Evolutionary conservation across 2,113 vertebrate genomes (phyloP).

Genomic region (human (Homo sapiens)): GRCh38 chr2:220310001-220310500

Average conservation of each 20-base stretch:
- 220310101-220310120: conserved; percentile 23
- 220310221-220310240: background rate
- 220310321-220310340: conserved; percentile 27
- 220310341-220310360: background rate
- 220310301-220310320: background rate
- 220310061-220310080: conserved; percentile 43
- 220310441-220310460: conserved; percentile 60
- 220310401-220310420: conserved; percentile 56
- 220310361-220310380: conserved; percentile 13
- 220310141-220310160: background rate
- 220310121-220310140: conserved; percentile 46
- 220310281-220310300: background rate
- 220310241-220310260: conserved; percentile 23
- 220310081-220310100: conserved; percentile 33
- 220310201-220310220: background rate
- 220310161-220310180: conserved; percentile 9
- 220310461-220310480: conserved; percentile 61
- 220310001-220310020: background rate
- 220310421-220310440: conserved; percentile 37
- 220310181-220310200: background rate
- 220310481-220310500: conserved; percentile 70
- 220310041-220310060: background rate
- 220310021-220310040: background rate
- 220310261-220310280: conserved; percentile 18
- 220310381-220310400: conserved; percentile 38